Conservation (phyloP, 35 echinoderm and acorn worm species). For the Eucidaris tribuloides region DNA sequence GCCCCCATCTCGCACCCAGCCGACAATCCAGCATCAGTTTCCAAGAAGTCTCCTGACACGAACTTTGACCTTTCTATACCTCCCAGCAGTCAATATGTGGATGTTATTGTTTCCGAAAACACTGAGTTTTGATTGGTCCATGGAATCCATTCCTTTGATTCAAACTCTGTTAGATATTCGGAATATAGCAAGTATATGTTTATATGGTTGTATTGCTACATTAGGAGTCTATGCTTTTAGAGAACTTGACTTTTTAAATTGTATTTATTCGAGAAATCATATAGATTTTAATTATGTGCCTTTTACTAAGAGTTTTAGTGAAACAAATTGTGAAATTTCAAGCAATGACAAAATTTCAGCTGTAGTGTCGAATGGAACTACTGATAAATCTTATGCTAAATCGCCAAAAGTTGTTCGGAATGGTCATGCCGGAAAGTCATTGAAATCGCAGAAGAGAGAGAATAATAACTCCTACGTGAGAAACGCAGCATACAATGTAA, state of each 20-base stretch:
- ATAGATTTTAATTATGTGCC: not conserved
- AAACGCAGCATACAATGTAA: constrained; percentile 2
- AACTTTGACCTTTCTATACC: constrained; percentile 81
- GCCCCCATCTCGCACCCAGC: constrained; percentile 78
- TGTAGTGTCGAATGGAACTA: too few species aligned
- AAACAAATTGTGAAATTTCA: too few species aligned
- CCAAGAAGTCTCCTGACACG: constrained; percentile 64
- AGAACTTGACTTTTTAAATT: not conserved
- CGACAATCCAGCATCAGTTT: constrained; percentile 91
- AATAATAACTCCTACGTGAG: constrained; percentile 18
- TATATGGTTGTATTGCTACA: constrained; percentile 25
- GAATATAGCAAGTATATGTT: constrained; percentile 51
- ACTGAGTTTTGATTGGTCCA: constrained; percentile 99
- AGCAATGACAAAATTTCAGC: too few species aligned
- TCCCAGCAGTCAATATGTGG: constrained; percentile 89
- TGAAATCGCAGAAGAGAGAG: not conserved
- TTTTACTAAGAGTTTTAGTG: too few species aligned
- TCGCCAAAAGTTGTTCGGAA: not conserved
- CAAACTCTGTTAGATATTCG: constrained; percentile 58
- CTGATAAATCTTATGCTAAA: too few species aligned
- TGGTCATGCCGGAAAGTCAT: not conserved
- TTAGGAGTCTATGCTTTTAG: constrained; percentile 7
- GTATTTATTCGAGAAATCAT: not conserved
- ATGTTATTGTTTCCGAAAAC: constrained; percentile 69
- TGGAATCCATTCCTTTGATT: constrained; percentile 83